These are phyloP conservation scores for Schrankia costaestrigalis DNA, from an alignment of 2,888 invertebrate species.

Conservation along the genomic window DNA sequence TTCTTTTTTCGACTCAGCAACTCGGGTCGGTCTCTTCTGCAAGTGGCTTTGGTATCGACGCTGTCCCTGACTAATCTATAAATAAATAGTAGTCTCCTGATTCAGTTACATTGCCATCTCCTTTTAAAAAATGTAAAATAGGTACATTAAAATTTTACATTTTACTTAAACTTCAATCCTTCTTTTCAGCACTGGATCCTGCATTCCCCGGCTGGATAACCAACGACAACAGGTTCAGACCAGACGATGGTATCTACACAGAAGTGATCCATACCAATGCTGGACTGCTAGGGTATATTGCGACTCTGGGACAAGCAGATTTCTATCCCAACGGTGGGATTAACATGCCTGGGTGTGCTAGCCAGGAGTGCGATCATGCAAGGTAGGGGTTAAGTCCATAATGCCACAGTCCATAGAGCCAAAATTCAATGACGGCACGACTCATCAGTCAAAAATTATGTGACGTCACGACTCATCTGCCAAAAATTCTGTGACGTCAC, in stretches of 20 bases:
- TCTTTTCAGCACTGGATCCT: conserved; percentile 10
- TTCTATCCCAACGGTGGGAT: conserved; percentile 19
- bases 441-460: no score
- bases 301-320: conserved; percentile 5
- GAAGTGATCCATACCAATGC: conserved; percentile 16
- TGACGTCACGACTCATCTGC: no score
- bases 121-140: no score
- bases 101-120: no score
- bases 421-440: no score
- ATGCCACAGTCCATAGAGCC: no score
- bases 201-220: conserved; percentile 8
- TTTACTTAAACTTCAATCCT: not conserved
- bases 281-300: conserved; percentile 8
- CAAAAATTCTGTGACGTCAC: no score
- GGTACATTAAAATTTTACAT: not conserved
- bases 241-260: conserved; percentile 9
- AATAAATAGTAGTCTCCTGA: no score
- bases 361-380: conserved; percentile 8
- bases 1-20: no score
- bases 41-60: no score
- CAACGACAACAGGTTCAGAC: not conserved
- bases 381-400: conserved; percentile 3
- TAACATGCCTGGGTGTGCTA: conserved; percentile 14
- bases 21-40: no score
- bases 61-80: no score